Percentiles rank a stretch among this genome's conserved stretches.
phyloP scores from a whole-genome alignment of 2,888 invertebrate species.

The Augiades crinisus region DNA sequence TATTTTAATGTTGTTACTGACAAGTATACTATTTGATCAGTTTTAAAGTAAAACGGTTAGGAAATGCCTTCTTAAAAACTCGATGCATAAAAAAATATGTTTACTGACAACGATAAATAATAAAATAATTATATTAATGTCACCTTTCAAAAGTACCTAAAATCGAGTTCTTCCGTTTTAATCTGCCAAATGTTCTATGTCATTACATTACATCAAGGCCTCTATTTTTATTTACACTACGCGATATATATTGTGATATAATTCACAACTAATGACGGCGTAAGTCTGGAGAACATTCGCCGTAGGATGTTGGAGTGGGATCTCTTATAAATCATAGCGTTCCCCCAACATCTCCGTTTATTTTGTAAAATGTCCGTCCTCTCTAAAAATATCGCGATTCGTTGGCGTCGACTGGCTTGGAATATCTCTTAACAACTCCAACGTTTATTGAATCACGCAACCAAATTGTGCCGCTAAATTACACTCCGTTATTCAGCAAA shows the following conservation, averaged over 20 bases:
- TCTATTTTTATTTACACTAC: not conserved
- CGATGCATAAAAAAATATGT: no score
- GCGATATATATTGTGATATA: constrained; percentile 2
- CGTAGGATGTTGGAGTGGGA: constrained; percentile 27
- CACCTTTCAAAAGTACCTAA: no score
- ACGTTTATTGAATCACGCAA: constrained; percentile 50
- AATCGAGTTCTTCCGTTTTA: not conserved
- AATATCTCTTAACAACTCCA: constrained; percentile 61
- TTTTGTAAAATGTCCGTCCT: constrained; percentile 76
- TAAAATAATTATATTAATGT: no score
- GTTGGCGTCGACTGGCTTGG: constrained; percentile 61
- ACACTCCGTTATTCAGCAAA: constrained; percentile 20
- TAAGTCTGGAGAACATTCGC: constrained; percentile 24
- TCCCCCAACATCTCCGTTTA: constrained; percentile 65
- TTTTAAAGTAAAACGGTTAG: no score
- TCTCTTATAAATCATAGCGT: constrained; percentile 58
- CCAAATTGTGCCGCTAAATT: constrained; percentile 22
- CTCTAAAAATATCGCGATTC: constrained; percentile 72
- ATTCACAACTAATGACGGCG: constrained; percentile 7
- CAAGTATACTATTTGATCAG: no score
- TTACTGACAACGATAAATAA: no score
- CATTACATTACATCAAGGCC: not conserved
- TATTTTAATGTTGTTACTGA: constrained; percentile 62
- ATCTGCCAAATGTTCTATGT: not conserved
- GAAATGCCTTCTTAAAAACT: no score